These are phyloP conservation scores for Platygyra sinensis DNA, from an alignment of 64 coral and sea anemone species.

Conservation along the genomic window DNA sequence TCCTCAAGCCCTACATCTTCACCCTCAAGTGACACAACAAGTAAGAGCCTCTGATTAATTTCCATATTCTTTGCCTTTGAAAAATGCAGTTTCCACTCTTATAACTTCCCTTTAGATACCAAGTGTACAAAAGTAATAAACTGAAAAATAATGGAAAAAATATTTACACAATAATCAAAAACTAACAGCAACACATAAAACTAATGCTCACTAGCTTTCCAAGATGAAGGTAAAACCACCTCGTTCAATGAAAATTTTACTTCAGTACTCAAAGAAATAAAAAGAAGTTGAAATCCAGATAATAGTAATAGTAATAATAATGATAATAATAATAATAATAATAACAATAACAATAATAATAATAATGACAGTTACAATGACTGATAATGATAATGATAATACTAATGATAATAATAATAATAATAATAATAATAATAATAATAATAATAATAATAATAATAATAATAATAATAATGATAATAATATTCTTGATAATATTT, in stretches of 20 bases:
- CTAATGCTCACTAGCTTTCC: not conserved
- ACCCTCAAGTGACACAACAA: slow-evolving; percentile 18
- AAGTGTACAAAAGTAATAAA: slow-evolving; percentile 17
- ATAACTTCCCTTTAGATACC: slow-evolving; percentile 5
- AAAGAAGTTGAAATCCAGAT: slow-evolving; percentile 11
- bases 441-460: no score
- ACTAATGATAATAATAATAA: no score
- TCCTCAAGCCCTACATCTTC: slow-evolving; percentile 51
- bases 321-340: no score
- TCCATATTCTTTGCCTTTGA: slow-evolving; percentile 11
- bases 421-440: no score
- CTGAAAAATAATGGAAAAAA: not conserved
- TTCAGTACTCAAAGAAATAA: not conserved
- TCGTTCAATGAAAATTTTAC: slow-evolving; percentile 15
- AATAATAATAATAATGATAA: not conserved
- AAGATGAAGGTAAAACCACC: slow-evolving; percentile 6
- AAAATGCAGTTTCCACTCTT: no score
- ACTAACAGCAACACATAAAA: not conserved
- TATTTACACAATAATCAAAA: not conserved
- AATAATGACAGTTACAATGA: no score
- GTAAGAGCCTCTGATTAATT: slow-evolving; percentile 43
- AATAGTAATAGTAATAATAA: not conserved
- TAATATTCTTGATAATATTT: slow-evolving; percentile 11
- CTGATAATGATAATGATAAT: no score
- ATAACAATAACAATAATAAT: not conserved